These are phyloP conservation scores for Stictocephala bisonia DNA, from an alignment of 2,888 invertebrate genomes.

Conservation along the genomic window DNA sequence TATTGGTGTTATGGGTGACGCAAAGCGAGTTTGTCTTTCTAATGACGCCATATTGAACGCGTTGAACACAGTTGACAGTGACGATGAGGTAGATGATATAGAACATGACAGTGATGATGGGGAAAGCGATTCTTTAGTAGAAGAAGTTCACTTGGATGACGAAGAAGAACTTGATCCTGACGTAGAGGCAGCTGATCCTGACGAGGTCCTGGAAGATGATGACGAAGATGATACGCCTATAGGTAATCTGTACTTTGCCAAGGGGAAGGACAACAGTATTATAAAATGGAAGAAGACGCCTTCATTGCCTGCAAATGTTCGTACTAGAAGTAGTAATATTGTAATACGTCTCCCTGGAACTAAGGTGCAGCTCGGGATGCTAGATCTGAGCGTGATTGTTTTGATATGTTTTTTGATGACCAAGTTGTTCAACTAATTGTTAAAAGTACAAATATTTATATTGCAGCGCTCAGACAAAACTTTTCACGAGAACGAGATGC, in stretches of 20 bases:
- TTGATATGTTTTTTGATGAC: conserved; percentile 33
- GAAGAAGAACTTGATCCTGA: conserved; percentile 41
- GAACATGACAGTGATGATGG: conserved; percentile 35
- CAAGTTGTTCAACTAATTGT: conserved; percentile 4
- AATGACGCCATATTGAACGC: not conserved
- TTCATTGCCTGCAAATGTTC: conserved; percentile 1
- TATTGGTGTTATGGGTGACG: conserved; percentile 29
- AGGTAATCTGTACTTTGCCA: conserved; percentile 12
- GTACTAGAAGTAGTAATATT: conserved; percentile 31
- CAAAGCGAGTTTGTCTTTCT: conserved; percentile 26
- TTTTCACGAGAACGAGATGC: conserved; percentile 33
- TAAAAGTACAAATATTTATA: conserved; percentile 31
- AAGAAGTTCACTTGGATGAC: conserved; percentile 44
- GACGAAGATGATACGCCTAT: conserved; percentile 41
- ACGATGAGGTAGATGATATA: conserved; percentile 33
- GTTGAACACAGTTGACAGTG: not conserved
- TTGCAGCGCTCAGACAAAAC: conserved; percentile 25
- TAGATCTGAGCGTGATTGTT: conserved; percentile 23
- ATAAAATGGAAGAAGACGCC: conserved; percentile 33
- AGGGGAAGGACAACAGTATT: conserved; percentile 19
- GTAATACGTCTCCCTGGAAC: conserved; percentile 21
- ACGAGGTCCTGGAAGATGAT: conserved; percentile 1
- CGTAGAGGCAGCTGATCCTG: conserved; percentile 6
- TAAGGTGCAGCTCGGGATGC: conserved; percentile 14
- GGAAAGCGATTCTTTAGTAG: conserved; percentile 36